Conservation (phyloP, 2,888 invertebrate genomes). For the Agrochola lota region DNA sequence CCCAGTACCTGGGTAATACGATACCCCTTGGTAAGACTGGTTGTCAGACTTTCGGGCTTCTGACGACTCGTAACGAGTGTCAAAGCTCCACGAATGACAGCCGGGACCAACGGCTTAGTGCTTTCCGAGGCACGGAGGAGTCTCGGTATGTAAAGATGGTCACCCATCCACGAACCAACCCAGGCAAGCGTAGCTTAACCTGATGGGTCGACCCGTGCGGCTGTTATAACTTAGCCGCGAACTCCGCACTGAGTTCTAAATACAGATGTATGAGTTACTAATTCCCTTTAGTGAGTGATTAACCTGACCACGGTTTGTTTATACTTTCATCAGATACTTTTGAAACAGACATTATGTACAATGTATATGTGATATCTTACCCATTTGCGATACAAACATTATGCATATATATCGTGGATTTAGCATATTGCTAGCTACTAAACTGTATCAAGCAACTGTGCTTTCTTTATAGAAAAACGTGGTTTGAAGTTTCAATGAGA, state of each 20-base stretch:
- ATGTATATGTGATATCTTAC: constrained; percentile 29
- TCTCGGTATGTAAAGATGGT: too few relatives aligned
- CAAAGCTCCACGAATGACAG: too few relatives aligned
- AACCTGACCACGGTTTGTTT: neutral
- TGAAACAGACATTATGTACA: constrained; percentile 1
- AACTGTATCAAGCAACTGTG: constrained; percentile 41
- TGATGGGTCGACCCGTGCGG: too few relatives aligned
- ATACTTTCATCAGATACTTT: neutral
- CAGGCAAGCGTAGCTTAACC: too few relatives aligned
- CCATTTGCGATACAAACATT: constrained; percentile 49
- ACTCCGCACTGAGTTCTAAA: neutral
- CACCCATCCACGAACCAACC: too few relatives aligned
- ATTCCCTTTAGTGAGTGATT: neutral
- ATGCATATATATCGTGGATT: constrained; percentile 54
- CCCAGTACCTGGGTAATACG: too few relatives aligned
- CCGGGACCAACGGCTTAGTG: too few relatives aligned
- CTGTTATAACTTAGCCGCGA: too few relatives aligned
- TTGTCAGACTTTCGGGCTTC: too few relatives aligned
- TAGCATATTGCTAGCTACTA: constrained; percentile 46
- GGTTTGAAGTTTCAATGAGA: constrained; percentile 36
- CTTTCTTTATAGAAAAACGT: constrained; percentile 55
- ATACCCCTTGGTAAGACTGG: too few relatives aligned
- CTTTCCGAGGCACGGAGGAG: too few relatives aligned
- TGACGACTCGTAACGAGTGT: too few relatives aligned
- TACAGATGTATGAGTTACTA: neutral